Evolutionary conservation across 1,140 invertebrate genomes (phyloP), one percentile per base, ranked within the genome.

Genomic region (Battus philenor): DNA sequence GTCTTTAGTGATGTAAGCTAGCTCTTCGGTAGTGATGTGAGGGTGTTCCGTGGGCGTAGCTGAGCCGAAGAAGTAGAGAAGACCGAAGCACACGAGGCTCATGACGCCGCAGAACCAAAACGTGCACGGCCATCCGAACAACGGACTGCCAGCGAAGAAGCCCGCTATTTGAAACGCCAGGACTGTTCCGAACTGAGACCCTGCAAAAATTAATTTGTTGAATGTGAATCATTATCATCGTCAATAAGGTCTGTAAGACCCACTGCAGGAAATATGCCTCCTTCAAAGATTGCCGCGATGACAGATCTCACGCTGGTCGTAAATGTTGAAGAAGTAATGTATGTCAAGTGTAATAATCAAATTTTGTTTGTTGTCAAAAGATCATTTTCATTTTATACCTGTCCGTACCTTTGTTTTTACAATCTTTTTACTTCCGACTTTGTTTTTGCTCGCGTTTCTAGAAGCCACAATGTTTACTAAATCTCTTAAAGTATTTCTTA

Each of bases 61-160:
- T 7, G 72, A 75, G n/a, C 74, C 74, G 4, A 87, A 51, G 9
- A 68, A 47, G 2, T 64, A 38, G 49, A 84, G 74, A 0, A 87
- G 34, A 2, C 64, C 36, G 30, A 77, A 81, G 69, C 73, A 78
- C 0, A 78, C 31, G 1, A 87, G 13, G 6, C 87, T 84, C 1
- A 80, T 24, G 33, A 67, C 50, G 71, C 91, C 91, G 60, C 89
- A 91, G 0, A 87, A 59, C 68, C 89, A 90, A 55, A 89, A 90
- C 0, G 88, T 85, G 1, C 73, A 70, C 0, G 88, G 83, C 89
- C 89, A 90, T 4, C 87, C 87, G 1, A 76, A 33, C 0, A 55
- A 10, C 0, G 71, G 48, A 13, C 56, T 64, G 1, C 71, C 74
- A 4, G 81, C 64, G 7, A 89, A 59, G 4, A 75, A 49, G 2